A percentile compares a stretch with the other conserved stretches of the same genome.
Conservation (phyloP, 2,888 invertebrate species). For the Adelphocoris suturalis region DNA sequence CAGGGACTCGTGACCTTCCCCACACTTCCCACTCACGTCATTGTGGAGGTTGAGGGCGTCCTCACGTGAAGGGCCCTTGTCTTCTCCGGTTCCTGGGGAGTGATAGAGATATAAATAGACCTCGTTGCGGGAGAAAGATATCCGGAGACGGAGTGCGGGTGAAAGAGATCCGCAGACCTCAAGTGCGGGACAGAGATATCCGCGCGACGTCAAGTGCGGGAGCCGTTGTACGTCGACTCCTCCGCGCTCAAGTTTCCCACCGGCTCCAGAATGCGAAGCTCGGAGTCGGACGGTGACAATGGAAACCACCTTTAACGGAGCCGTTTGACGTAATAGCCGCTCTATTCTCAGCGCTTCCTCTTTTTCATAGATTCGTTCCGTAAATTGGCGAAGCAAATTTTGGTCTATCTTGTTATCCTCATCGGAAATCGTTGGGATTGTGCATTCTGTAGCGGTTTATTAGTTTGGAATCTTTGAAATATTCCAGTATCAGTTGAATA, state of each 20-base stretch:
- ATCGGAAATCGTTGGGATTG: constrained; percentile 22
- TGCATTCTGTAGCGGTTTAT: not conserved
- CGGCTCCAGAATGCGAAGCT: constrained; percentile 17
- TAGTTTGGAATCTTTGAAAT: not conserved
- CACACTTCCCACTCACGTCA: too few species aligned
- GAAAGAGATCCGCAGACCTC: not conserved
- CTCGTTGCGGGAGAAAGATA: too few species aligned
- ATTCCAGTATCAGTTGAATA: too few species aligned
- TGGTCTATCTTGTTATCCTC: constrained; percentile 16
- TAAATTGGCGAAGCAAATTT: constrained; percentile 36
- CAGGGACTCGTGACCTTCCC: too few species aligned
- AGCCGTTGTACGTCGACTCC: not conserved
- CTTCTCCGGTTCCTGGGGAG: too few species aligned
- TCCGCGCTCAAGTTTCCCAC: constrained; percentile 31
- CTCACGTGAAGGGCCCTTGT: too few species aligned
- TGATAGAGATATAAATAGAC: too few species aligned
- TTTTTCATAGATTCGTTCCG: constrained; percentile 42
- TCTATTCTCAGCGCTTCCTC: not conserved
- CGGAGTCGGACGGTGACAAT: constrained; percentile 22
- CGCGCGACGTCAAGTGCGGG: not conserved
- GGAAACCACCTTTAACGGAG: constrained; percentile 21
- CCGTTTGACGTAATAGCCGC: constrained; percentile 32
- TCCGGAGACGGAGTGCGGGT: too few species aligned
- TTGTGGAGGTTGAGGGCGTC: too few species aligned
- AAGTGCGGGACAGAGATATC: constrained; percentile 14